phyloP scores from a whole-genome alignment of 2,113 vertebrate genomes.

The Lophura nycthemera region DNA sequence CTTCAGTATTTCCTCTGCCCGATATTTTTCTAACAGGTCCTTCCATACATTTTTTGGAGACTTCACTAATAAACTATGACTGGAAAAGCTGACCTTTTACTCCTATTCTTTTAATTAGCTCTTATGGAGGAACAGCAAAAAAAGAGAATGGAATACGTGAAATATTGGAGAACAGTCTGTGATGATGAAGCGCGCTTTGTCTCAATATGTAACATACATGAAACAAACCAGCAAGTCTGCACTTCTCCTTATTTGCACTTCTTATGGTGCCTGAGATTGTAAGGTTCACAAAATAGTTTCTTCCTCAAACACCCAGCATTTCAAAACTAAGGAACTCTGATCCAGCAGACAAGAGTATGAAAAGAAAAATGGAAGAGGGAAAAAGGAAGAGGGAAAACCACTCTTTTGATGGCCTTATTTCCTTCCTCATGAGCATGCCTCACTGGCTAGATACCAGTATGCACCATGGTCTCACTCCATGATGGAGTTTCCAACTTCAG shows the following conservation, averaged over 20 bases:
- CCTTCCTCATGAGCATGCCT: not conserved
- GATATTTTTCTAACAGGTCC: not conserved
- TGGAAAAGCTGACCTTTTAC: not conserved
- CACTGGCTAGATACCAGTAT: not conserved
- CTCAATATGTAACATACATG: not conserved
- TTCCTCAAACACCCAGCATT: not conserved
- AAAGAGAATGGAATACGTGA: not conserved
- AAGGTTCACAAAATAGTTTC: not conserved
- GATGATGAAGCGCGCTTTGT: not conserved
- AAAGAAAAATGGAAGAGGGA: not conserved
- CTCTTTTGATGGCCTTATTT: not conserved
- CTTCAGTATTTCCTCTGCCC: not conserved
- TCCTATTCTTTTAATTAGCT: not conserved
- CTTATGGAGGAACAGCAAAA: not conserved
- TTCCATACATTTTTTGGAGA: not conserved
- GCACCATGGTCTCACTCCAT: not conserved
- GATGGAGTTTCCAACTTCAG: not conserved
- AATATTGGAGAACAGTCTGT: not conserved
- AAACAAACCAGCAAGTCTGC: not conserved
- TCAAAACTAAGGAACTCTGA: not conserved
- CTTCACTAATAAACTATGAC: not conserved
- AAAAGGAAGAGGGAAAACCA: too few relatives aligned
- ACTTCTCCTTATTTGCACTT: not conserved
- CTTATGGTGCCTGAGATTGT: not conserved
- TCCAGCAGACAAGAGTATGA: not conserved